Percentiles rank a stretch among this genome's conserved stretches.
phyloP scores from a whole-genome alignment of 1,140 invertebrate species.

The Saccostrea echinata region DNA sequence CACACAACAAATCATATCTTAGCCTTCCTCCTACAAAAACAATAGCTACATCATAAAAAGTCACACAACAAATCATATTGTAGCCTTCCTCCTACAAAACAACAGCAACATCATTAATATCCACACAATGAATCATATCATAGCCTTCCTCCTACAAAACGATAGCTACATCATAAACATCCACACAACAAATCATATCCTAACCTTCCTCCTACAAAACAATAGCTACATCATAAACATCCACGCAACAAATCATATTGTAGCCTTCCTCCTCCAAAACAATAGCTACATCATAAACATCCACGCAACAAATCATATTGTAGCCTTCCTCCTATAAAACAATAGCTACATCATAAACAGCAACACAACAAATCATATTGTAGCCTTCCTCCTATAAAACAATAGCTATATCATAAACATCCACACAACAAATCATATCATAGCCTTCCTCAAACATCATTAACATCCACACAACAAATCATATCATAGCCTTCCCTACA shows the following conservation, averaged over 20 bases:
- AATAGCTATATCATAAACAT: too few species aligned
- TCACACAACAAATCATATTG: neutral
- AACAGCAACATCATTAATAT: too few species aligned
- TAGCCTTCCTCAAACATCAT: too few species aligned
- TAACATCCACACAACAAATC: too few species aligned
- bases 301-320: neutral
- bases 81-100: too few species aligned
- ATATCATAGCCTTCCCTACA: slow-evolving; percentile 86
- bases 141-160: slow-evolving; percentile 92
- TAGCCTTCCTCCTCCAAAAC: slow-evolving; percentile 83
- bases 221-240: too few species aligned
- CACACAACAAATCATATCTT: slow-evolving; percentile 97
- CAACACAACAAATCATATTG: slow-evolving; percentile 45
- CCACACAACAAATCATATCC: slow-evolving; percentile 90
- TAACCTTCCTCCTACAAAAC: too few species aligned
- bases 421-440: neutral
- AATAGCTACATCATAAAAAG: slow-evolving; percentile 87
- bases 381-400: too few species aligned
- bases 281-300: neutral
- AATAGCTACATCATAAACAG: slow-evolving; percentile 82
- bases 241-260: slow-evolving; percentile 84
- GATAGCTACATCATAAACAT: slow-evolving; percentile 96
- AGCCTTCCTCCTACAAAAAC: slow-evolving; percentile 88
- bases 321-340: too few species aligned
- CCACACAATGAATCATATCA: slow-evolving; percentile 3